Percentiles rank a stretch among this genome's conserved stretches.
Evolutionary conservation across 2,888 invertebrate species (phyloP).

Genomic region (Odontocolon sp.): DNA sequence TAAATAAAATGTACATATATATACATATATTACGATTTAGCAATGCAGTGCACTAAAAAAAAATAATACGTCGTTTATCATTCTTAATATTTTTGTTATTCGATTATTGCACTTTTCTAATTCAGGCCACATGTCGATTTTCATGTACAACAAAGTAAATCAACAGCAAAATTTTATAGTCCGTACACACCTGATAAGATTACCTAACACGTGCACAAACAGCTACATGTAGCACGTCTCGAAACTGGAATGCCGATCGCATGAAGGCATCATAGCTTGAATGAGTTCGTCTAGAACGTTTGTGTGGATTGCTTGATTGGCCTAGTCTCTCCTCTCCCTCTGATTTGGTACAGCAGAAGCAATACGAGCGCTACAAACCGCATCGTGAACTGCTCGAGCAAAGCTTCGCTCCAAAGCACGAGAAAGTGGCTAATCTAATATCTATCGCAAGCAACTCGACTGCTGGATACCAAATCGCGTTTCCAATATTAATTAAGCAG

Average conservation of each 20-base stretch:
- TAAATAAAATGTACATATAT: too few species aligned
- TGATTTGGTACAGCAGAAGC: neutral
- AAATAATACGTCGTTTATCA: too few species aligned
- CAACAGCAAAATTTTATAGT: neutral
- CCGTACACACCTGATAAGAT: too few species aligned
- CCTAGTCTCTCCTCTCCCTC: slow-evolving; percentile 16
- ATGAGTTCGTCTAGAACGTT: slow-evolving; percentile 29
- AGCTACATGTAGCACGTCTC: neutral
- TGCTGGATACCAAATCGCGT: neutral
- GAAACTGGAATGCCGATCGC: slow-evolving; percentile 28
- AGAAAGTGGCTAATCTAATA: neutral
- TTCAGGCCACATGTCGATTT: too few species aligned
- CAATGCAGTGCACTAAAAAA: too few species aligned
- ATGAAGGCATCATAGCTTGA: slow-evolving; percentile 24
- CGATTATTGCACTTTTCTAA: too few species aligned
- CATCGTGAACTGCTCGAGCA: neutral
- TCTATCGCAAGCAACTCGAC: neutral
- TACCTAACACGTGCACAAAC: neutral
- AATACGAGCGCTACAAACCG: neutral
- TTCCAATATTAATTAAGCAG: neutral
- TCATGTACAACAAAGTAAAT: neutral
- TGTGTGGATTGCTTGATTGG: slow-evolving; percentile 53
- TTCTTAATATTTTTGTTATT: too few species aligned
- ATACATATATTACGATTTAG: too few species aligned
- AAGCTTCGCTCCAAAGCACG: neutral